Base-by-base conservation (phyloP, 2,888 invertebrate species). In the Himalopsyche anomala region DNA sequence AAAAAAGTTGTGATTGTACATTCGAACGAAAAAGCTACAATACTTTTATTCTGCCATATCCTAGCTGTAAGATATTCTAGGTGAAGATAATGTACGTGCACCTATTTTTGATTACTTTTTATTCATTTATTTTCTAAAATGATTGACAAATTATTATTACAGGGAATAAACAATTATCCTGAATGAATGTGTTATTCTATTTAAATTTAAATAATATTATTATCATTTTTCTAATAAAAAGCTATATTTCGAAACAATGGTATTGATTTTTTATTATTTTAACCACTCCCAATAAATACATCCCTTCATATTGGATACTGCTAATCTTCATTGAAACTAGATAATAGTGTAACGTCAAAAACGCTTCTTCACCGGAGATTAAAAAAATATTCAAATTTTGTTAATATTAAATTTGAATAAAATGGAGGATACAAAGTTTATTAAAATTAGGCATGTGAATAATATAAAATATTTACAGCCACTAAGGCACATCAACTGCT, bases 141-240 rank as follows among this genome's bases (percentile, higher is more conserved):
- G 74, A 74, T 74, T 74, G 74, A 74, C 74, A 74, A 36, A 74
- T 15, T 74, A 74, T 74, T 36, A 38, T 74, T 74, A 36, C 74
- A 74, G 74, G 74, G 74, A 74, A 74, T 74, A 9, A 62, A 62
- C 19, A 62, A 62, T 62, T 74, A 38, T 74, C 74, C 74, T 36
- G 12, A 74, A 74, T 36, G 28, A 36, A 38, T 74, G 28, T 74
- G 11, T 74, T 74, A 74, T 36, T 74, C 74, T 74, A 28, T 36
- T 36, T 38, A 74, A 74, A 4, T 74, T 74, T 38, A 74, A 38
- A 5, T 17, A 69, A 28, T 36, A 74, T 38, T 36, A 74, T 74
- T 74, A 74, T 74, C 74, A 74, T 74, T 74, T 74, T 74, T 74
- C 36, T 74, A 74, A 74, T 74, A 74, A 74, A 74, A 74, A 15